Conservation (phyloP, 2,888 invertebrate genomes). For the Papilio elwesi region DNA sequence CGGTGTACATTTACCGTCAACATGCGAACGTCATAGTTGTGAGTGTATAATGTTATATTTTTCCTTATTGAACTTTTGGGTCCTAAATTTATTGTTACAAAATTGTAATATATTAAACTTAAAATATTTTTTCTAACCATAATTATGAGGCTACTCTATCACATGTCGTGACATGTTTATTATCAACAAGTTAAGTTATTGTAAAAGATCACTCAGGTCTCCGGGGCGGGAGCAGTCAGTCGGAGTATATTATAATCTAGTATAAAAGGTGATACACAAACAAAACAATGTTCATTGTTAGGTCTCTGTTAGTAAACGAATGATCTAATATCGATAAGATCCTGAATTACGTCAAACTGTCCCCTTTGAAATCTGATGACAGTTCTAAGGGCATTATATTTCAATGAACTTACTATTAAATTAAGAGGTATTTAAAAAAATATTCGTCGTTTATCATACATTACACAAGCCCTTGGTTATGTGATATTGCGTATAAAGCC, state of each 20-base stretch:
- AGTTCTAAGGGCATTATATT: not conserved
- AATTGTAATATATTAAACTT: too few species aligned
- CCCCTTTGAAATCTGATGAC: not conserved
- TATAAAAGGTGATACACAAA: slow-evolving; percentile 27
- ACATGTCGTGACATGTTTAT: not conserved
- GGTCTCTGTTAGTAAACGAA: slow-evolving; percentile 26
- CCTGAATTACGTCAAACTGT: slow-evolving; percentile 19
- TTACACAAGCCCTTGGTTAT: not conserved
- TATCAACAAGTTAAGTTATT: not conserved
- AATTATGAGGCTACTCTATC: too few species aligned
- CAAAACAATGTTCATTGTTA: slow-evolving; percentile 23
- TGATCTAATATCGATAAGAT: slow-evolving; percentile 23
- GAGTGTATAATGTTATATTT: too few species aligned
- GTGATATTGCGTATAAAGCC: not conserved
- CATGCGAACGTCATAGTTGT: too few species aligned
- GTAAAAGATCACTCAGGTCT: not conserved
- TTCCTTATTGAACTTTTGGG: too few species aligned
- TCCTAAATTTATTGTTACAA: too few species aligned
- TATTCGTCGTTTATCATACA: too few species aligned
- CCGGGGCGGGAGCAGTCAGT: slow-evolving; percentile 3
- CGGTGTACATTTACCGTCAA: too few species aligned
- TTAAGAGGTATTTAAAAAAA: too few species aligned
- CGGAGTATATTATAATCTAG: slow-evolving; percentile 28
- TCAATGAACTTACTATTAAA: not conserved
- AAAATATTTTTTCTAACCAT: too few species aligned